phyloP scores from a whole-genome alignment of 2,888 invertebrate species.

The Lathronympha strigana region DNA sequence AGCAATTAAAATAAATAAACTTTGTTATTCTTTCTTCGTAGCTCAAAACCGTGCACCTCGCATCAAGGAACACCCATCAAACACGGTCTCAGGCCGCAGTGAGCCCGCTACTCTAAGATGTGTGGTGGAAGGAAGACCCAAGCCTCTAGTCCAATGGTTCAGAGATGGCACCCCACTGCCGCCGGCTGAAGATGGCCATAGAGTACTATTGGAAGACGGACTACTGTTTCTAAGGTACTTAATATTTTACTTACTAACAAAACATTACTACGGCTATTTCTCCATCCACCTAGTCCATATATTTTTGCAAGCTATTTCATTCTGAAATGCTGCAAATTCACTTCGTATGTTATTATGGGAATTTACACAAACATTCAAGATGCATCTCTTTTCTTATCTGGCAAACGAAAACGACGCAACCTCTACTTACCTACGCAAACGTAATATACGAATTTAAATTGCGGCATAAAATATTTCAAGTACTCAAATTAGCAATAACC shows the following conservation, averaged over 20 bases:
- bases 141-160: slow-evolving; percentile 97
- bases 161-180: slow-evolving; percentile 93
- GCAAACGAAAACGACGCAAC: too few relatives aligned
- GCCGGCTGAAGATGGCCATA: slow-evolving; percentile 93
- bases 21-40: slow-evolving; percentile 55
- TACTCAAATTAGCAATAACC: not conserved
- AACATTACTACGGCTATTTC: too few relatives aligned
- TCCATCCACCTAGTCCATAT: too few relatives aligned
- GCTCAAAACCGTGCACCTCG: slow-evolving; percentile 95
- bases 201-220: slow-evolving; percentile 95
- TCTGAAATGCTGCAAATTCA: too few relatives aligned
- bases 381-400: too few relatives aligned
- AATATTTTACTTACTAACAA: not conserved
- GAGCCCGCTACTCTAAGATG: slow-evolving; percentile 99
- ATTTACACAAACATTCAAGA: too few relatives aligned
- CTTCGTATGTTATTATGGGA: too few relatives aligned
- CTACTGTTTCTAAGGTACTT: slow-evolving; percentile 92
- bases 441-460: too few relatives aligned
- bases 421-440: too few relatives aligned
- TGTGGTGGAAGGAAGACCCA: slow-evolving; percentile 97
- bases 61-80: slow-evolving; percentile 98
- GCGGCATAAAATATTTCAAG: too few relatives aligned
- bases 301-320: too few relatives aligned
- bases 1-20: not conserved
- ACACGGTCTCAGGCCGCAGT: slow-evolving; percentile 97